A percentile compares a stretch with the other conserved stretches of the same genome.
These are phyloP conservation scores for Heterodera carotae DNA, from an alignment of 1,140 invertebrate genomes.

Conservation along the genomic window DNA sequence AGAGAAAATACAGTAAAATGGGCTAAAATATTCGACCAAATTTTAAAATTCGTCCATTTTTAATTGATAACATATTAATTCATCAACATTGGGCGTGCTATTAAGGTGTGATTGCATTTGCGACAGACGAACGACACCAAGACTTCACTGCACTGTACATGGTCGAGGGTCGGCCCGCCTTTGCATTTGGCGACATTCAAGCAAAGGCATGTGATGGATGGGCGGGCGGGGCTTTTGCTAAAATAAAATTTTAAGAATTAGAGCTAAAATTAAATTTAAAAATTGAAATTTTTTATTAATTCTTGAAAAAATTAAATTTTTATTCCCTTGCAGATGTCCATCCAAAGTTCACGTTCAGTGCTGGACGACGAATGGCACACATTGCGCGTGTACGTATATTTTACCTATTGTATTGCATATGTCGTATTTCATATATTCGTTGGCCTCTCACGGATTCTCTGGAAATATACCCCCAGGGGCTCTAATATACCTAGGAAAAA, in stretches of 20 bases:
- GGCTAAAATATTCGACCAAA: no score
- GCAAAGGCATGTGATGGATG: conserved; percentile 68
- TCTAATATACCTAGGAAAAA: no score
- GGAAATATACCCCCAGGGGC: no score
- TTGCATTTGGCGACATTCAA: conserved; percentile 76
- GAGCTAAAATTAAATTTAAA: conserved; percentile 53
- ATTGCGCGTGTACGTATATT: conserved; percentile 67
- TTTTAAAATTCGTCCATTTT: no score
- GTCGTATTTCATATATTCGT: no score
- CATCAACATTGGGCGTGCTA: no score
- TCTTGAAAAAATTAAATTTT: no score
- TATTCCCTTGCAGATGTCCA: conserved; percentile 51
- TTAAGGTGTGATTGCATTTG: conserved; percentile 77
- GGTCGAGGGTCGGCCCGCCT: conserved; percentile 76
- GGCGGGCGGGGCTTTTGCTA: no score
- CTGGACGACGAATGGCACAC: conserved; percentile 87
- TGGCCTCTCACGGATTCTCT: no score
- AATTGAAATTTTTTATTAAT: not conserved
- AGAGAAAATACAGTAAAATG: no score
- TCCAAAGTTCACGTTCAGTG: conserved; percentile 67
- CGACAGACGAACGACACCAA: conserved; percentile 72
- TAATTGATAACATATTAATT: no score
- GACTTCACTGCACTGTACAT: conserved; percentile 83
- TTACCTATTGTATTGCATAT: no score
- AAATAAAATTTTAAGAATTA: conserved; percentile 70